Percentiles rank a stretch among this genome's conserved stretches.
Evolutionary conservation across 1,140 invertebrate genomes (phyloP).

Genomic region (Drosophila equinoxialis): DNA sequence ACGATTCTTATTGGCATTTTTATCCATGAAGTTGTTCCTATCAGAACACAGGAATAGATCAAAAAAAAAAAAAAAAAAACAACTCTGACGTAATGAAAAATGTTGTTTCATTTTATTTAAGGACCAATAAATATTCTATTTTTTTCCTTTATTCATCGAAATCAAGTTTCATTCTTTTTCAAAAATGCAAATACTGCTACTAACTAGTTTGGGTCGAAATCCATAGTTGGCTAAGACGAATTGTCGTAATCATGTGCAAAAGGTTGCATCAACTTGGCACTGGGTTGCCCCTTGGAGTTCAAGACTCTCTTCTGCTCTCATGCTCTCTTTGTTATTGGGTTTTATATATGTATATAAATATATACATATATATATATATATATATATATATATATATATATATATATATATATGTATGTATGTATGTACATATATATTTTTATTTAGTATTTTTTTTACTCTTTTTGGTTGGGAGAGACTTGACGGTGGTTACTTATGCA

Average conservation of each 20-base stretch:
- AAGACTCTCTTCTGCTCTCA: constrained; percentile 10
- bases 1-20: constrained; percentile 6
- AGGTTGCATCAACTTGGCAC: constrained; percentile 36
- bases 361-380: not conserved
- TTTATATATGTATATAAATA: not conserved
- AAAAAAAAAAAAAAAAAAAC: not conserved
- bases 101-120: too few species aligned
- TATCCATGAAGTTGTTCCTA: constrained; percentile 5
- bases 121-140: too few species aligned
- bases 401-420: not conserved
- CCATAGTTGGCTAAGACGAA: not conserved
- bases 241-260: constrained; percentile 7
- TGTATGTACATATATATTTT: constrained; percentile 9
- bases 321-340: constrained; percentile 8
- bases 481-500: constrained; percentile 7
- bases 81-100: not conserved
- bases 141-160: too few species aligned
- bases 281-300: constrained; percentile 20
- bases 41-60: constrained; percentile 1
- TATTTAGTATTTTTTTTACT: not conserved
- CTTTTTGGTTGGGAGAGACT: constrained; percentile 1
- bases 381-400: not conserved
- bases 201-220: not conserved
- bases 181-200: not conserved
- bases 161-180: not conserved